Percentiles rank a stretch among this genome's conserved stretches.
Conservation (phyloP, 1,140 invertebrate species). For the Leptinotarsa undecemlineata region DNA sequence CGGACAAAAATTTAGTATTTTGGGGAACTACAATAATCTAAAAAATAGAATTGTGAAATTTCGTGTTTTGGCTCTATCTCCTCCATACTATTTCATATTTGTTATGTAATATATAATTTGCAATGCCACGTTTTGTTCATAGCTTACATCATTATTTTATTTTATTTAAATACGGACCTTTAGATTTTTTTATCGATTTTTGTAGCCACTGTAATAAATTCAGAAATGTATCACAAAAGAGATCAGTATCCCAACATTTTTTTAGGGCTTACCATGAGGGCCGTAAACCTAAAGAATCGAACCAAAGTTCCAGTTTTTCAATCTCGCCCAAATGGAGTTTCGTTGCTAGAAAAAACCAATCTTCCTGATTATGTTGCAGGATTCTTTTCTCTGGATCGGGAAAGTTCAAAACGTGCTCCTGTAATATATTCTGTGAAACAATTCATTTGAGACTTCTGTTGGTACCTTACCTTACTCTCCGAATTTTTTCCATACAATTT, state of each 20-base stretch:
- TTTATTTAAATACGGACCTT: background rate
- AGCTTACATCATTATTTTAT: background rate
- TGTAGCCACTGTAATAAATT: too few relatives aligned
- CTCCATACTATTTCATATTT: too few relatives aligned
- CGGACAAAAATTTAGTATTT: too few relatives aligned
- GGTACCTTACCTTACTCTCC: conserved; percentile 31
- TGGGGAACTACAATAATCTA: background rate
- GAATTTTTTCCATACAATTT: conserved; percentile 36
- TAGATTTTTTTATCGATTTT: too few relatives aligned
- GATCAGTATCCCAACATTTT: background rate
- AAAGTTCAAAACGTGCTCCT: conserved; percentile 44
- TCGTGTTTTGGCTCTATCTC: too few relatives aligned
- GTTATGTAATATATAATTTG: too few relatives aligned
- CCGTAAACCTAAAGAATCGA: conserved; percentile 38
- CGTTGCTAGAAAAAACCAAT: conserved; percentile 40
- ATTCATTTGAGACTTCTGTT: background rate
- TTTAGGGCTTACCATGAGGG: conserved; percentile 36
- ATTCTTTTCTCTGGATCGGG: conserved; percentile 42
- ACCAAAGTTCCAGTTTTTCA: conserved; percentile 38
- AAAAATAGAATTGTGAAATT: background rate
- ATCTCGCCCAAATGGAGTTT: conserved; percentile 36
- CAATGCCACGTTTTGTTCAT: background rate
- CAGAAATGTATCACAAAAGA: too few relatives aligned
- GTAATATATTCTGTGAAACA: background rate
- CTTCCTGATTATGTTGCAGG: conserved; percentile 33